phyloP scores from a whole-genome alignment of 2,797 vertebrate species.

The Gouania willdenowi region DNA sequence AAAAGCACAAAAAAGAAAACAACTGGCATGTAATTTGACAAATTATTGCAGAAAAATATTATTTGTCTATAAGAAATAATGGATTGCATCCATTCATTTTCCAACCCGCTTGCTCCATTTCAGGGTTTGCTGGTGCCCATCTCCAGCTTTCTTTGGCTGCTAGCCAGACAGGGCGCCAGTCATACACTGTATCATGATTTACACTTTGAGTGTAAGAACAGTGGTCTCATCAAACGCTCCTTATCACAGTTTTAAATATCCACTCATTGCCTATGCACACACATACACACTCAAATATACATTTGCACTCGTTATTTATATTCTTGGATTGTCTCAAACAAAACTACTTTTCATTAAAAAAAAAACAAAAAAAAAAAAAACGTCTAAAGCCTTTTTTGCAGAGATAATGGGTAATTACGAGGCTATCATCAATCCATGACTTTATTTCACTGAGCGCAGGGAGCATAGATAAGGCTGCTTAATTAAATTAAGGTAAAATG shows the following conservation, averaged over 20 bases:
- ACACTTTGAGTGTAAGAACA: no score
- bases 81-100: no score
- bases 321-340: constrained; percentile 48
- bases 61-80: no score
- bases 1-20: no score
- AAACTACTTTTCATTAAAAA: constrained; percentile 60
- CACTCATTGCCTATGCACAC: background rate
- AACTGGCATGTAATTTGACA: no score
- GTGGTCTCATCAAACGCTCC: constrained; percentile 7
- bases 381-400: constrained; percentile 46
- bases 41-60: no score
- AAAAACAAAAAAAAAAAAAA: no score
- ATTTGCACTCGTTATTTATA: constrained; percentile 19
- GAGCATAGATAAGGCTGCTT: constrained; percentile 67
- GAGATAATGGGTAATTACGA: constrained; percentile 69
- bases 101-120: no score
- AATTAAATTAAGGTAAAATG: constrained; percentile 78
- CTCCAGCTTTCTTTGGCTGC: no score
- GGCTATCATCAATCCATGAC: constrained; percentile 63
- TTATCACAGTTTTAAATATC: constrained; percentile 14
- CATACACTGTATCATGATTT: no score
- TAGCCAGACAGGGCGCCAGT: no score
- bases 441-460: constrained; percentile 42
- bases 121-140: no score
- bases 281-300: constrained; percentile 1